phyloP scores from a whole-genome alignment of 1,140 invertebrate genomes.

The Panagrolaimus sp. region DNA sequence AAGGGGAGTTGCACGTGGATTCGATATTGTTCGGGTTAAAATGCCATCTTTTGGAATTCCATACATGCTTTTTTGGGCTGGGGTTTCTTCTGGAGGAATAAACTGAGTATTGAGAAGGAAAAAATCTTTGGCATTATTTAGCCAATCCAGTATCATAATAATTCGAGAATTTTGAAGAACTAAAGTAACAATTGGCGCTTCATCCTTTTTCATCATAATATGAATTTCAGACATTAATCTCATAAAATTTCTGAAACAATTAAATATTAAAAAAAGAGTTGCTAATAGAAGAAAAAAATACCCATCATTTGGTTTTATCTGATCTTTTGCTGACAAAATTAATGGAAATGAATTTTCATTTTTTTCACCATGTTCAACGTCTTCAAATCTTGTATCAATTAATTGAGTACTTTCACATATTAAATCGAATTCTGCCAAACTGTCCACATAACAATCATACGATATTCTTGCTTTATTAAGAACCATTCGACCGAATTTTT shows the following conservation, averaged over 20 bases:
- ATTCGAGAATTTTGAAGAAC: conserved; percentile 89
- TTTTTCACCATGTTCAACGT: conserved; percentile 63
- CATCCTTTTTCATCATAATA: conserved; percentile 51
- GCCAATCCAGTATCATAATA: conserved; percentile 88
- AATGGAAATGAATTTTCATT: conserved; percentile 78
- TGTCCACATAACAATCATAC: conserved; percentile 49
- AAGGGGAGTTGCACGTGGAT: conserved; percentile 50
- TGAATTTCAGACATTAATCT: conserved; percentile 48
- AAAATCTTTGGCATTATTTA: conserved; percentile 78
- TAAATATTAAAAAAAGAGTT: no score
- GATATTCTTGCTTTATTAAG: conserved; percentile 45
- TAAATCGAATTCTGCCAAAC: conserved; percentile 49
- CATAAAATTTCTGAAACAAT: not conserved
- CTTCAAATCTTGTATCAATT: conserved; percentile 30
- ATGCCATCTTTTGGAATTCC: conserved; percentile 56
- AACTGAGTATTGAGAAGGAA: conserved; percentile 63
- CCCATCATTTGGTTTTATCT: no score
- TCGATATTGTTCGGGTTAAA: conserved; percentile 61
- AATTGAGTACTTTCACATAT: conserved; percentile 47
- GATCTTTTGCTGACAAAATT: conserved; percentile 73
- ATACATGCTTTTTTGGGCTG: not conserved
- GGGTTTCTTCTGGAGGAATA: conserved; percentile 52
- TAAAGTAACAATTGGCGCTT: conserved; percentile 68
- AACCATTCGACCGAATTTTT: conserved; percentile 39
- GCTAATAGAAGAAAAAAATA: no score